Evolutionary conservation across 2,797 vertebrate genomes (phyloP).

Genomic region (Meriones psammophilus): DNA sequence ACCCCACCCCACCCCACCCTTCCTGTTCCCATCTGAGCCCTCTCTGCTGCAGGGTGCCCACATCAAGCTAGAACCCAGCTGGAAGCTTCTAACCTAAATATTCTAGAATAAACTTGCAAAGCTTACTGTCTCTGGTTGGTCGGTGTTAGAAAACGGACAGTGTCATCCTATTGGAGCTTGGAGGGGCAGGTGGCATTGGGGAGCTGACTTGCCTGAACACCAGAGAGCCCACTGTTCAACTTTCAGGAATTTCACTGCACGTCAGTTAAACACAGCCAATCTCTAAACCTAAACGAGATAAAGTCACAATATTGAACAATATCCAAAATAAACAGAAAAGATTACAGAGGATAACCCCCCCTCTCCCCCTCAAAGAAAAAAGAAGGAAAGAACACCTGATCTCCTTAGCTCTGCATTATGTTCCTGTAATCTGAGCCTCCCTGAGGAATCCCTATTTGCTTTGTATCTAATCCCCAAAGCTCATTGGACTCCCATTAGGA

Average conservation of each 20-base stretch:
- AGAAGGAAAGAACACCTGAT: not conserved
- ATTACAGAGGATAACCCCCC: not conserved
- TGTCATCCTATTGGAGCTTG: not conserved
- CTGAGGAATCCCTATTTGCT: conserved; percentile 83
- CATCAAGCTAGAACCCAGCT: not conserved
- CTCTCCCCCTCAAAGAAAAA: not conserved
- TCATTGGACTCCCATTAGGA: conserved; percentile 74
- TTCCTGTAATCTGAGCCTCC: conserved; percentile 82
- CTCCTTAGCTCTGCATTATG: conserved; percentile 82
- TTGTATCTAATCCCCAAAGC: conserved; percentile 82
- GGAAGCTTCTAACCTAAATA: not conserved
- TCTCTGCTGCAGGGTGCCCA: not conserved
- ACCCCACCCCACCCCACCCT: not conserved
- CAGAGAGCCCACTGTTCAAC: not conserved
- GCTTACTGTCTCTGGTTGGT: not conserved
- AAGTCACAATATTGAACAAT: not conserved
- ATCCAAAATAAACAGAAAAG: not conserved
- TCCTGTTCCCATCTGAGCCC: not conserved
- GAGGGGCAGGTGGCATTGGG: not conserved
- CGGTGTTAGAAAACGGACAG: not conserved
- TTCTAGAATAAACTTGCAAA: not conserved
- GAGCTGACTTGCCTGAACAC: too few species aligned
- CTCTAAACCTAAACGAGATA: not conserved
- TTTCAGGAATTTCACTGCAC: not conserved
- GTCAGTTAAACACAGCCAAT: not conserved